Conservation (phyloP, 2,113 vertebrate species). For the Formicarius rufipectus region DNA sequence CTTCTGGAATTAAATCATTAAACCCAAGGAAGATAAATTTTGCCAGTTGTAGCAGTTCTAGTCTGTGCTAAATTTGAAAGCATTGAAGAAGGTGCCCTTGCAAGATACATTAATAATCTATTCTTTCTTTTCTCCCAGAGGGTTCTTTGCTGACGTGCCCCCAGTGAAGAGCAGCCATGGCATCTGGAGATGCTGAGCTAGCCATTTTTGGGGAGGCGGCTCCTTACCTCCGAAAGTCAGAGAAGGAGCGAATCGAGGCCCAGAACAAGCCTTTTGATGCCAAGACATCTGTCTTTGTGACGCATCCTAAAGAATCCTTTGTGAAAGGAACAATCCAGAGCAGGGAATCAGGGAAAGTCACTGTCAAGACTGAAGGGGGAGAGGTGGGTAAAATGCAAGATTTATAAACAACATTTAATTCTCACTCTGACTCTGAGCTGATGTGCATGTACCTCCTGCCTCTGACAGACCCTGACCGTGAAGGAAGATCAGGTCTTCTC, state of each 20-base stretch:
- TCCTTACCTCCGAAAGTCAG: slow-evolving; percentile 74
- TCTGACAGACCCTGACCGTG: too few relatives aligned
- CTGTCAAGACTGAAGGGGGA: too few relatives aligned
- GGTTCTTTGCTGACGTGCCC: not conserved
- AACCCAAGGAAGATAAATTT: not conserved
- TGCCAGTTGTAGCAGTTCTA: not conserved
- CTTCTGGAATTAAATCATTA: not conserved
- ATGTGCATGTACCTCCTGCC: not conserved
- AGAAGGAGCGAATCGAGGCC: slow-evolving; percentile 79
- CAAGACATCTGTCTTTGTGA: slow-evolving; percentile 71
- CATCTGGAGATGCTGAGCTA: not conserved
- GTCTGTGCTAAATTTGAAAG: not conserved
- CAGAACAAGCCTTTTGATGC: slow-evolving; percentile 82
- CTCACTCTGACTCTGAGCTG: not conserved
- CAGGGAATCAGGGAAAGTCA: too few relatives aligned
- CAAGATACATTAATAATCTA: not conserved
- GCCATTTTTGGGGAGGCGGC: not conserved
- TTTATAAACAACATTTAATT: too few relatives aligned
- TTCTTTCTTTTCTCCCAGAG: not conserved
- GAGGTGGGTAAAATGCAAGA: too few relatives aligned
- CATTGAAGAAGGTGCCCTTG: not conserved
- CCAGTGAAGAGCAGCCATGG: not conserved
- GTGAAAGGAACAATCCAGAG: too few relatives aligned
- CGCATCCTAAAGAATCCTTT: slow-evolving; percentile 75
- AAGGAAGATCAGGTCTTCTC: too few relatives aligned